These are phyloP conservation scores for Luperina nickerlii DNA, from an alignment of 2,888 invertebrate genomes.

Conservation along the genomic window DNA sequence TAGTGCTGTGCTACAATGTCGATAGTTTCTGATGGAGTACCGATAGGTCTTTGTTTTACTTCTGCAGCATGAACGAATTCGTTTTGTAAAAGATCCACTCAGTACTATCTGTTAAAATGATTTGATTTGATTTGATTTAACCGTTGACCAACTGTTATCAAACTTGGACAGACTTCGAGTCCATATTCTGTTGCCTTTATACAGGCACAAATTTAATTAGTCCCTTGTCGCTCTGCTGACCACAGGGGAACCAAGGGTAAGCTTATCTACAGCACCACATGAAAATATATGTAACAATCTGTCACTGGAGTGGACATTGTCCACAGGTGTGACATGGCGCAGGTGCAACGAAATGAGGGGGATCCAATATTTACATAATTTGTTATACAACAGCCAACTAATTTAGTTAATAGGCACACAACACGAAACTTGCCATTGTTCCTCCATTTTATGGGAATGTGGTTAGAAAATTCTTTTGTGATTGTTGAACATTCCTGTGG, in stretches of 20 bases:
- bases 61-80: not conserved
- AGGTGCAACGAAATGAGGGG: conserved; percentile 58
- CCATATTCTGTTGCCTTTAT: conserved; percentile 1
- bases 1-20: conserved; percentile 39
- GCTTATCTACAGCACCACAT: not conserved
- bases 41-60: conserved; percentile 21
- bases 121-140: too few relatives aligned
- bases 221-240: conserved; percentile 34
- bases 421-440: conserved; percentile 44
- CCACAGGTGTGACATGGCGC: conserved; percentile 62
- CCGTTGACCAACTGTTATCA: conserved; percentile 5
- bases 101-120: not conserved
- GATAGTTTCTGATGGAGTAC: conserved; percentile 16
- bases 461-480: conserved; percentile 30
- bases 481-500: conserved; percentile 18
- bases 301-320: conserved; percentile 42
- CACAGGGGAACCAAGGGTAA: conserved; percentile 16
- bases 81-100: not conserved
- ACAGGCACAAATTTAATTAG: conserved; percentile 31
- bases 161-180: not conserved
- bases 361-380: conserved; percentile 65
- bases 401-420: conserved; percentile 57
- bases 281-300: conserved; percentile 43
- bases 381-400: conserved; percentile 57
- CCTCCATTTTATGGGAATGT: conserved; percentile 41